Evolutionary conservation across 2,113 vertebrate species (phyloP).

Genomic region (Thalassoma bifasciatum): DNA sequence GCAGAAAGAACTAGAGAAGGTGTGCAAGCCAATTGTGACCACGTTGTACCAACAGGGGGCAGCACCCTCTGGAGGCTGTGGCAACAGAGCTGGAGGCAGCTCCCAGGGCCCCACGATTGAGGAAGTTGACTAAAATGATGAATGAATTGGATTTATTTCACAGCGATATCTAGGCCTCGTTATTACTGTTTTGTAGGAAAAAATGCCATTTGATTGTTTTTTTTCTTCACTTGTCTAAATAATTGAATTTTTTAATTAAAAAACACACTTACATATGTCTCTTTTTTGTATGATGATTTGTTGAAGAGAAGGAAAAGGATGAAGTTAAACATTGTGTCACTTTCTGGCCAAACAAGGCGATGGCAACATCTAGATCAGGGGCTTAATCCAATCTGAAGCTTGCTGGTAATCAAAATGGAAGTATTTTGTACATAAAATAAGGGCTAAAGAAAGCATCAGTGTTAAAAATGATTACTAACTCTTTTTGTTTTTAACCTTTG

Average conservation of each 20-base stretch:
- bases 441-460: too few species aligned
- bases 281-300: neutral
- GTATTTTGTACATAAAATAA: neutral
- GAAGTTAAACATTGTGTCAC: too few species aligned
- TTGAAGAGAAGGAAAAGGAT: neutral
- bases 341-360: neutral
- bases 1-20: slow-evolving; percentile 75
- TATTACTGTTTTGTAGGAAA: slow-evolving; percentile 5
- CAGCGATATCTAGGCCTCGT: neutral
- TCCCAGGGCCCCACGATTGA: slow-evolving; percentile 75
- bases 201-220: neutral
- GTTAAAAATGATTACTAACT: too few species aligned
- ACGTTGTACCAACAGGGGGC: slow-evolving; percentile 75
- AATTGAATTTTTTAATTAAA: neutral
- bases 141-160: neutral
- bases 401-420: neutral
- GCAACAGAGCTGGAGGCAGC: slow-evolving; percentile 44
- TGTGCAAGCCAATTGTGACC: slow-evolving; percentile 72
- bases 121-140: slow-evolving; percentile 72
- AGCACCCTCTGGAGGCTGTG: slow-evolving; percentile 48
- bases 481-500: too few species aligned
- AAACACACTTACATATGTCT: neutral
- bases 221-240: slow-evolving; percentile 28
- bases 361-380: neutral
- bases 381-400: neutral